These are phyloP conservation scores for Chloroclysta siterata DNA, from an alignment of 2,888 invertebrate genomes.

Conservation along the genomic window DNA sequence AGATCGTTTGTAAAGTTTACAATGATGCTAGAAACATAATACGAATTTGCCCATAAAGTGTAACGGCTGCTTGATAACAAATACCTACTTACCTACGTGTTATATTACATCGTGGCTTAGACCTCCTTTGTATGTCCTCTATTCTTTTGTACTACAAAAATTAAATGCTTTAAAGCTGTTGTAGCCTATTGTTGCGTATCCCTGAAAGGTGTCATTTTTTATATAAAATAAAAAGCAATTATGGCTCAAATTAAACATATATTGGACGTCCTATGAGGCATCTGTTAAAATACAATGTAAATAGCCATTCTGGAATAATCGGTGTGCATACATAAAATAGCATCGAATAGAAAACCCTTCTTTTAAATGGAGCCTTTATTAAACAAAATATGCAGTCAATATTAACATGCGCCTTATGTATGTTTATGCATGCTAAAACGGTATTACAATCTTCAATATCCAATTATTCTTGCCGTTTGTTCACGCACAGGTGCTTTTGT, in stretches of 20 bases:
- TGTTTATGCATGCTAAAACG: background rate
- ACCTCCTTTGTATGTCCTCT: background rate
- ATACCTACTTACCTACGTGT: slow-evolving; percentile 53
- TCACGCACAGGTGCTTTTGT: background rate
- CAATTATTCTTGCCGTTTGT: background rate
- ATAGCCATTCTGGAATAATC: too few species aligned
- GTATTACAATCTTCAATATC: background rate
- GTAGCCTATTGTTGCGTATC: background rate
- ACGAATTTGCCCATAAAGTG: slow-evolving; percentile 76
- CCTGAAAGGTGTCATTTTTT: background rate
- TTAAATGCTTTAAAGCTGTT: background rate
- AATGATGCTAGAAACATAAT: slow-evolving; percentile 71
- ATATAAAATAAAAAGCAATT: too few species aligned
- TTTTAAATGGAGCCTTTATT: too few species aligned
- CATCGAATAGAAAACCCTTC: too few species aligned
- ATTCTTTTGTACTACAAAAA: background rate
- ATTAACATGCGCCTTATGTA: too few species aligned
- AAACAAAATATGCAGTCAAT: too few species aligned
- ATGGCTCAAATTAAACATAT: too few species aligned
- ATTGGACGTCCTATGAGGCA: too few species aligned
- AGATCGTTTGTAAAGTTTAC: slow-evolving; percentile 64
- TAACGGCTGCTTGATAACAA: slow-evolving; percentile 78
- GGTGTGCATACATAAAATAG: too few species aligned
- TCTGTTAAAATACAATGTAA: too few species aligned
- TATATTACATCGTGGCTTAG: slow-evolving; percentile 9